Percentiles rank a stretch among this genome's conserved stretches.
Conservation (phyloP, 2,797 vertebrate species). For the Catamblyrhynchus diadema region DNA sequence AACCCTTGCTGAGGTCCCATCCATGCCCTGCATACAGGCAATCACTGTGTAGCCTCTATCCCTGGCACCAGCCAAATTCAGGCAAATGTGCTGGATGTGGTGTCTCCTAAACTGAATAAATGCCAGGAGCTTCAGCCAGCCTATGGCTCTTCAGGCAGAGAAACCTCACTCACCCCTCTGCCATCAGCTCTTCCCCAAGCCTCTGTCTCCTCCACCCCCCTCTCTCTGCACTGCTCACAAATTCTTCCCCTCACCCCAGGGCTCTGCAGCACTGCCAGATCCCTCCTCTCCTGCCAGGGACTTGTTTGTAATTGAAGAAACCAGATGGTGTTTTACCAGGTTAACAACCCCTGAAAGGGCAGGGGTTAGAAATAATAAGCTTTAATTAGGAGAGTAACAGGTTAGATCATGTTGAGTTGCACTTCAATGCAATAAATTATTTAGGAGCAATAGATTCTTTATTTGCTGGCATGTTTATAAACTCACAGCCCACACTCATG, state of each 20-base stretch:
- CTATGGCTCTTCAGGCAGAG: not conserved
- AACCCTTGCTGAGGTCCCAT: not conserved
- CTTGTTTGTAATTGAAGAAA: not conserved
- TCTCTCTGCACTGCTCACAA: not conserved
- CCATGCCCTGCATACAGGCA: not conserved
- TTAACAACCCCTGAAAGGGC: not conserved
- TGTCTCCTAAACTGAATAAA: not conserved
- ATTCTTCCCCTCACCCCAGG: not conserved
- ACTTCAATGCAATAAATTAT: not conserved
- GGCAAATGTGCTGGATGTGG: fast-evolving
- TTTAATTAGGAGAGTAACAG: not conserved
- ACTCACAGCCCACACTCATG: not conserved
- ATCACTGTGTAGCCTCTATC: not conserved
- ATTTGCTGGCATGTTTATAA: not conserved
- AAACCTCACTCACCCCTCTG: not conserved
- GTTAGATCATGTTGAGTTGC: not conserved
- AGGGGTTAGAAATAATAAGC: not conserved
- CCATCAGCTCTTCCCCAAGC: not conserved
- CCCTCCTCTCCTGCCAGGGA: not conserved
- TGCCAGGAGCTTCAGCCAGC: not conserved
- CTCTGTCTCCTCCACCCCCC: not conserved
- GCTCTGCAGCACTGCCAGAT: not conserved
- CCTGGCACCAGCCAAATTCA: not conserved
- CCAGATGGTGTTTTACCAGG: not conserved
- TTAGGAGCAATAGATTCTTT: not conserved